Evolutionary conservation across 1,140 invertebrate genomes (phyloP).

Genomic region (Bombus waltoni): DNA sequence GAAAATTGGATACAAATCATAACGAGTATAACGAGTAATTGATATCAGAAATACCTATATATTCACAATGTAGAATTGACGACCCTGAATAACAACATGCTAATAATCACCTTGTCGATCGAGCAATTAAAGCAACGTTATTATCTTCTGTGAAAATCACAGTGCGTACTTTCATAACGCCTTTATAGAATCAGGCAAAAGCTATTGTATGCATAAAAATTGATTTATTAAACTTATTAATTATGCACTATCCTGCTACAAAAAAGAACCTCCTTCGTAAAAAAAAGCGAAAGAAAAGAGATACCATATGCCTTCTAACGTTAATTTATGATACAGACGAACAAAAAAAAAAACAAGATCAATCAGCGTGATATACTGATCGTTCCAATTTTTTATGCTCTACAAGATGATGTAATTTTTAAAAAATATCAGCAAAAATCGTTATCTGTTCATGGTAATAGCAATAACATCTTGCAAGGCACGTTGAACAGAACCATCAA

Average conservation of each 20-base stretch:
- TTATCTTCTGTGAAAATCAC: conserved; percentile 7
- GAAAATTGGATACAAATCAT: neutral
- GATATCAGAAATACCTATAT: neutral
- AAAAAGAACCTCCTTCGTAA: too few relatives aligned
- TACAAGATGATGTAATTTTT: neutral
- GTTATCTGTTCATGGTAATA: neutral
- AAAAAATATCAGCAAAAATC: neutral
- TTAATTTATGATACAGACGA: neutral
- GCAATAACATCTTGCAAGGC: neutral
- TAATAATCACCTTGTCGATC: conserved; percentile 9
- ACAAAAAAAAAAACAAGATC: neutral
- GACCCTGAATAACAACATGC: conserved; percentile 15
- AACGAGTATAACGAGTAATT: neutral
- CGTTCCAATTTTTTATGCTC: neutral
- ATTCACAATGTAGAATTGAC: neutral
- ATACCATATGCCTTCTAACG: too few relatives aligned
- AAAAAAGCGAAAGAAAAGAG: too few relatives aligned
- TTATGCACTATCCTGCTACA: neutral
- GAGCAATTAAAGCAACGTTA: conserved; percentile 19
- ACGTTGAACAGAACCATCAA: neutral
- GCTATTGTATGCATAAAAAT: neutral
- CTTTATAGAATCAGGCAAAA: neutral
- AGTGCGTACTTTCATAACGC: neutral
- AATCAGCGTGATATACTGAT: neutral
- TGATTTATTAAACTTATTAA: neutral